Conservation (phyloP, 1,140 invertebrate genomes). For the Trichonephila clavata region DNA sequence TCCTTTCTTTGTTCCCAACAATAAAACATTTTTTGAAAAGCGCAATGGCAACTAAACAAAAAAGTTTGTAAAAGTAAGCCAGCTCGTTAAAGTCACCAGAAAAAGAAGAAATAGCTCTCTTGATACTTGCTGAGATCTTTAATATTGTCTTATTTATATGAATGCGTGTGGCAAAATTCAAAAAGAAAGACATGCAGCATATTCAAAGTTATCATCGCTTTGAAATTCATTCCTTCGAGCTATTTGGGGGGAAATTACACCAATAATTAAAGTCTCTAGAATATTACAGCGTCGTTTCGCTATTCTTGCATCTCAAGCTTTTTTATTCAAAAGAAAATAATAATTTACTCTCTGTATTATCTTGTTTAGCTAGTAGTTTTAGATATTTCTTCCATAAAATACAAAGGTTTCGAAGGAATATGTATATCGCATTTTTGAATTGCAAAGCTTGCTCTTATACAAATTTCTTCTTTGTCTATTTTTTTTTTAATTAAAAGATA, state of each 20-base stretch:
- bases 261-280: conserved; percentile 29
- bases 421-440: background rate
- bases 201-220: conserved; percentile 8
- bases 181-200: background rate
- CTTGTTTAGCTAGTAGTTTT: background rate
- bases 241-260: conserved; percentile 33
- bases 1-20: conserved; percentile 40
- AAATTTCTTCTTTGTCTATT: background rate
- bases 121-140: background rate
- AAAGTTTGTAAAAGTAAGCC: conserved; percentile 25
- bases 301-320: background rate
- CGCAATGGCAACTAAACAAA: conserved; percentile 24
- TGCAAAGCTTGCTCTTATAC: background rate
- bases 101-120: background rate
- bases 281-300: background rate
- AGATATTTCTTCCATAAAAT: background rate
- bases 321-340: background rate
- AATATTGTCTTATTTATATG: conserved; percentile 33
- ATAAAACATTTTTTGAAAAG: conserved; percentile 15
- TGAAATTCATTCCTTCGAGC: conserved; percentile 22
- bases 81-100: conserved; percentile 28
- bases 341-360: background rate
- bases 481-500: conserved; percentile 13
- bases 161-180: background rate
- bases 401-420: background rate